phyloP scores from a whole-genome alignment of 53 echinoderm and acorn worm species.

The Crossaster papposus region DNA sequence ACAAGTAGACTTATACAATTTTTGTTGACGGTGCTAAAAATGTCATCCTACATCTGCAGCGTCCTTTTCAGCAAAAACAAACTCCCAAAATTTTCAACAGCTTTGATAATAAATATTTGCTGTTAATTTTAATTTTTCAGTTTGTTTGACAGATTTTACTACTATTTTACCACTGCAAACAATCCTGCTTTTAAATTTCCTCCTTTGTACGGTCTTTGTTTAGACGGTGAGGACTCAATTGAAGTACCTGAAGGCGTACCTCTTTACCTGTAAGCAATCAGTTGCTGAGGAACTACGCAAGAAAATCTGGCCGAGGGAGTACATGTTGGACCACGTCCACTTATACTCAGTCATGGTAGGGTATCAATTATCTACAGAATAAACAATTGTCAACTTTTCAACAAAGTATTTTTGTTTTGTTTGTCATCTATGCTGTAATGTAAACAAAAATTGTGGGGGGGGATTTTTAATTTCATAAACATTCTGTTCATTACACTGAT shows the following conservation, averaged over 20 bases:
- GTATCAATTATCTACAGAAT: neutral
- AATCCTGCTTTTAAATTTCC: neutral
- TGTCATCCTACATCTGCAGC: too few species aligned
- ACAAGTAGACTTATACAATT: too few species aligned
- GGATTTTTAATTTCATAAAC: too few species aligned
- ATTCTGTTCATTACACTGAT: too few species aligned
- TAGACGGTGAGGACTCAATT: constrained; percentile 81
- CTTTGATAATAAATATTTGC: too few species aligned
- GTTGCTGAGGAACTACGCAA: constrained; percentile 88
- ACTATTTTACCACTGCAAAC: too few species aligned
- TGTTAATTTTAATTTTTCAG: too few species aligned
- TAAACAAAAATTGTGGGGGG: too few species aligned
- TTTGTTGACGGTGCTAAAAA: too few species aligned
- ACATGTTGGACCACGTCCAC: constrained; percentile 95
- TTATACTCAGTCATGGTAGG: constrained; percentile 79
- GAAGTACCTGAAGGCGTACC: constrained; percentile 90
- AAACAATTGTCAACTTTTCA: neutral
- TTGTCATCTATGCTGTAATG: neutral
- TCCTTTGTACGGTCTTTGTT: neutral
- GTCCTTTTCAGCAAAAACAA: too few species aligned
- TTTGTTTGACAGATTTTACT: too few species aligned
- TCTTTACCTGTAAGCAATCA: constrained; percentile 97
- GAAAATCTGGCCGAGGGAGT: constrained; percentile 92
- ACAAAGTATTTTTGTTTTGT: neutral
- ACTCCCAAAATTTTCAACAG: too few species aligned